Evolutionary conservation across 2,797 vertebrate genomes (phyloP), one percentile per base, ranked within the genome.

Genomic region (Novumbra hubbsi): DNA sequence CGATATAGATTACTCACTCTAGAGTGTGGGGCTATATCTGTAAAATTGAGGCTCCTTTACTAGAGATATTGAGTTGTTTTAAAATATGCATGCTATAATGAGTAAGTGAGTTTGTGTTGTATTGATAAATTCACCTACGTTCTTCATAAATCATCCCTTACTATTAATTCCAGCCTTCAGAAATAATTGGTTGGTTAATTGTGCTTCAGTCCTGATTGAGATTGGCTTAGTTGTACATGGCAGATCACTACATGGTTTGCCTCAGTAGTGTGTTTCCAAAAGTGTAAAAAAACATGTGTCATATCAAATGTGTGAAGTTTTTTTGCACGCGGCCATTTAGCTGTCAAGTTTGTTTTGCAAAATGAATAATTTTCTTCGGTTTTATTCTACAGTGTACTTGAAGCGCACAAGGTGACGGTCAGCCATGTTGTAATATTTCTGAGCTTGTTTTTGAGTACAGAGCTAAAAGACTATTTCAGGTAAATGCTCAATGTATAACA

Each of bases 1-100:
- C 78, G 76, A 80, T 84, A 81, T 80, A 85, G 79, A 87, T 87
- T 83, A 71, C 80, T 80, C 68, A 72, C 60, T 77, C 81, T 64
- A 19, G 60, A 68, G 74, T 67, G 62, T 76, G 68, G 78, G 50
- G 57, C 72, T 73, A 60, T 60, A 60, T 60, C 11, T 60, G 21
- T 60, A 21, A 60, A 60, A 24, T 55, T 9, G 50, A 52, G 50
- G 17, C 17, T 52, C 50, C 55, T 57, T 57, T 21, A 12, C 55
- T 24, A 57, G 55, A 57, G 21, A 57, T 21, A 11, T 24, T 57
- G 55, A 24, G 21, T 21, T 57, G n/a, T 57, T 24, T 57, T 24
- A 14, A 57, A 57, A 57, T 24, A 57, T 57, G 55, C 9, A 3
- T 3, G 24, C 24, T 57, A 60, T 55, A 27, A 27, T 24, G 55